Evolutionary conservation across 2,888 invertebrate genomes (phyloP).

Genomic region (Ariolimax columbianus): DNA sequence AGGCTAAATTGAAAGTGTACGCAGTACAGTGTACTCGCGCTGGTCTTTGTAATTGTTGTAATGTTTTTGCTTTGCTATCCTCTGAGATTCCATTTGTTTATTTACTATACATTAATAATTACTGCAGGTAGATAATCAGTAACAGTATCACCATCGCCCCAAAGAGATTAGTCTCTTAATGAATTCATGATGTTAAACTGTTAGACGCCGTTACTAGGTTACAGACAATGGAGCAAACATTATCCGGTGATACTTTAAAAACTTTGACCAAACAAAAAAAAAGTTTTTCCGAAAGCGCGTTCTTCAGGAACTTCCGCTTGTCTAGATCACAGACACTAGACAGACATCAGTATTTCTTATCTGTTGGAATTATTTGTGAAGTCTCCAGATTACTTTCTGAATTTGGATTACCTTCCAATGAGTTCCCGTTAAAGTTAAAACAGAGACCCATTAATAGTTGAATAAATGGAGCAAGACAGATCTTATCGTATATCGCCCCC

Average conservation of each 20-base stretch:
- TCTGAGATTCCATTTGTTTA: no score
- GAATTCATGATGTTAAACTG: no score
- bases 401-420: not conserved
- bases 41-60: no score
- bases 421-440: not conserved
- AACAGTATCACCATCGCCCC: no score
- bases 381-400: not conserved
- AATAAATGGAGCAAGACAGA: conserved; percentile 14
- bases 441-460: not conserved
- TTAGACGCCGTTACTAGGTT: conserved; percentile 1
- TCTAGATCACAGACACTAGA: no score
- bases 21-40: no score
- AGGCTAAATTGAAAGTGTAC: no score
- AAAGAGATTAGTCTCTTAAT: no score
- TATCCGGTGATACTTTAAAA: not conserved
- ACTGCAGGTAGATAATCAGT: no score
- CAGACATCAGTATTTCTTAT: not conserved
- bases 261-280: not conserved
- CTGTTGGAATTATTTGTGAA: not conserved
- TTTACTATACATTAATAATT: no score
- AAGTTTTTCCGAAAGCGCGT: conserved; percentile 3
- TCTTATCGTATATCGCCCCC: conserved; percentile 29
- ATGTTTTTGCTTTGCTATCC: no score
- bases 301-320: not conserved
- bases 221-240: not conserved